Evolutionary conservation across 1,140 invertebrate genomes (phyloP).

Genomic region (Asobara japonica): DNA sequence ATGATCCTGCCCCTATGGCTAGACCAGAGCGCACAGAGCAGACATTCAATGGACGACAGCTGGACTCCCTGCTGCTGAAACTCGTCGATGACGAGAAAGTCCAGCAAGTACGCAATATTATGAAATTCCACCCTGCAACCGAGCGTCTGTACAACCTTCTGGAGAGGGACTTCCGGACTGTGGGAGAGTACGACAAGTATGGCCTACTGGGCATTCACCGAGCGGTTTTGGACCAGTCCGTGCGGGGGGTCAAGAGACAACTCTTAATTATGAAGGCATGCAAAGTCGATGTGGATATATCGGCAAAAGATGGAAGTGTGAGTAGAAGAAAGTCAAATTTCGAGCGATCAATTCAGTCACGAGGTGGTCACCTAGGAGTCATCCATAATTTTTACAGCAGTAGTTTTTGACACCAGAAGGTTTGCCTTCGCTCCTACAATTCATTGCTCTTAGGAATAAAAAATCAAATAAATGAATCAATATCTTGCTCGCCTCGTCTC

Average conservation of each 20-base stretch:
- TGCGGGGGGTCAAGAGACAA: constrained; percentile 5
- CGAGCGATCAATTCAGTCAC: too few relatives aligned
- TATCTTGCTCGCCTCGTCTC: too few relatives aligned
- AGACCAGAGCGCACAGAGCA: background rate
- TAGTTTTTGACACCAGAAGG: too few relatives aligned
- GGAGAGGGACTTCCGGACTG: constrained; percentile 28
- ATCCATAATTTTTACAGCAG: too few relatives aligned
- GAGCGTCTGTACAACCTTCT: constrained; percentile 21
- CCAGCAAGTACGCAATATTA: constrained; percentile 1
- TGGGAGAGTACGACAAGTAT: constrained; percentile 27
- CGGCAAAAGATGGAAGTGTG: constrained; percentile 26
- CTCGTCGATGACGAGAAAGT: constrained; percentile 20
- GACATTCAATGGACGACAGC: background rate
- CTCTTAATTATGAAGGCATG: constrained; percentile 19
- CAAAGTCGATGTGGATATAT: constrained; percentile 28
- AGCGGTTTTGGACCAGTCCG: constrained; percentile 26
- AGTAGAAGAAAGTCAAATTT: too few relatives aligned
- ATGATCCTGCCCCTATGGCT: background rate
- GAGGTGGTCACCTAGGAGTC: too few relatives aligned
- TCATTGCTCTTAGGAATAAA: too few relatives aligned
- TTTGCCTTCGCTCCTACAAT: too few relatives aligned
- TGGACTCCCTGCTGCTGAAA: constrained; percentile 14
- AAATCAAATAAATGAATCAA: too few relatives aligned
- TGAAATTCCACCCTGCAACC: constrained; percentile 8
- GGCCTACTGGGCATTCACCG: constrained; percentile 35